Evolutionary conservation across 2,888 invertebrate genomes (phyloP).

Genomic region (Biston betularia): DNA sequence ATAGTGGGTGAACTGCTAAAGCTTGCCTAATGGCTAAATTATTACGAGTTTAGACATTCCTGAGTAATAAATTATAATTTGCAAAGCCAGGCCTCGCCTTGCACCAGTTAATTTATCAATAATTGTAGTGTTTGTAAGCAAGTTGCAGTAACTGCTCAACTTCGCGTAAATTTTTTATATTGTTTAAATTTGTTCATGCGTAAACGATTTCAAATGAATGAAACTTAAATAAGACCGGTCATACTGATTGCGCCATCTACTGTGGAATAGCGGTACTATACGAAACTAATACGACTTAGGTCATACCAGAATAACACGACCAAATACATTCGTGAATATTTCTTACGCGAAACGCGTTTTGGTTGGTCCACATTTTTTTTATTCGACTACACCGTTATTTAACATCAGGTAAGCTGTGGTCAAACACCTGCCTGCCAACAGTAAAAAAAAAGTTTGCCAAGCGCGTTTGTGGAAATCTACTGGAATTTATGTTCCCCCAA

Average conservation of each 20-base stretch:
- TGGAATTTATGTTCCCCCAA: neutral
- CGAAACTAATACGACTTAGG: neutral
- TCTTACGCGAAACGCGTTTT: no score
- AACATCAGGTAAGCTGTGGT: no score
- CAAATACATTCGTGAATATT: no score
- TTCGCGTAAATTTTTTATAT: slow-evolving; percentile 4
- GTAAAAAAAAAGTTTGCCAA: no score
- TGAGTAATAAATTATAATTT: slow-evolving; percentile 10
- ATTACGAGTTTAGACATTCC: slow-evolving; percentile 16
- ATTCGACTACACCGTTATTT: no score
- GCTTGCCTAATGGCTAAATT: slow-evolving; percentile 24
- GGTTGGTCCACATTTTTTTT: no score
- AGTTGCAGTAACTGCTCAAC: neutral
- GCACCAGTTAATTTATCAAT: slow-evolving; percentile 18
- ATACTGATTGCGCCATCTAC: slow-evolving; percentile 58
- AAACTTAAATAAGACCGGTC: neutral
- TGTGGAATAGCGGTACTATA: slow-evolving; percentile 36
- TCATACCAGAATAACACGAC: no score
- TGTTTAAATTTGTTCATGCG: neutral
- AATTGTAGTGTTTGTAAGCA: slow-evolving; percentile 19
- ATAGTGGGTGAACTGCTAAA: slow-evolving; percentile 35
- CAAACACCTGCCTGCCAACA: no score
- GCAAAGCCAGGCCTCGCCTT: slow-evolving; percentile 17
- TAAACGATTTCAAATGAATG: neutral
- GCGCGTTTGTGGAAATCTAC: neutral